A percentile compares a stretch with the other conserved stretches of the same genome.
phyloP scores from a whole-genome alignment of 2,797 vertebrate species.

The Gymnothorax javanicus region DNA sequence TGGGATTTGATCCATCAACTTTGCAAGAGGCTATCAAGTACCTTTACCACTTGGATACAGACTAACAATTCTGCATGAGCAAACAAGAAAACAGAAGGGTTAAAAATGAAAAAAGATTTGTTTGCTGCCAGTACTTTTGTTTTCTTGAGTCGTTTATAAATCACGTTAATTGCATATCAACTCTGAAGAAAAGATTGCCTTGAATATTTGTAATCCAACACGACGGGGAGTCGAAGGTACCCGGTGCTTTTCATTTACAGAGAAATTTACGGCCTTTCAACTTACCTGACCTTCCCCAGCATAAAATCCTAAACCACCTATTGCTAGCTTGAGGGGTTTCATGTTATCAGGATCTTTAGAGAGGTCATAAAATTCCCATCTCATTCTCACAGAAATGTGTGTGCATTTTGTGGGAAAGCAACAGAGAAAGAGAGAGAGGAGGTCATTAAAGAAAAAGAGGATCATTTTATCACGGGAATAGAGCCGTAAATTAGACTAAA shows the following conservation, averaged over 20 bases:
- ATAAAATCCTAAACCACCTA: slow-evolving; percentile 40
- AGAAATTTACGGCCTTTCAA: slow-evolving; percentile 40
- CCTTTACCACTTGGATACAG: background rate
- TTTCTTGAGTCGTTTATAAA: background rate
- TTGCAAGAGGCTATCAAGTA: no score
- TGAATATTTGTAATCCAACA: background rate
- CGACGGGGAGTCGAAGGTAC: background rate
- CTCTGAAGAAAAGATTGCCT: background rate
- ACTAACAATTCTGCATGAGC: background rate
- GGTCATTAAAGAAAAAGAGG: background rate
- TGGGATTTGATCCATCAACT: no score
- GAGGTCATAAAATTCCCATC: slow-evolving; percentile 42
- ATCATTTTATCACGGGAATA: background rate
- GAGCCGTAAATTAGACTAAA: background rate
- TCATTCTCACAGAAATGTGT: slow-evolving; percentile 40
- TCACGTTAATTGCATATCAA: background rate
- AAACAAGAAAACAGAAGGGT: background rate
- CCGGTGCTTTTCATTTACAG: background rate
- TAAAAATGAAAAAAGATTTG: background rate
- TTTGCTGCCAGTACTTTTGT: background rate
- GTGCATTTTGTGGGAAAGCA: slow-evolving; percentile 14
- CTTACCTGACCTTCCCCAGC: slow-evolving; percentile 35
- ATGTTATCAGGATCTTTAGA: slow-evolving; percentile 29
- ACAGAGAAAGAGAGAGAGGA: slow-evolving; percentile 22
- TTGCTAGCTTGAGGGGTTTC: background rate